Evolutionary conservation across 92 coral and sea anemone species (phyloP).

Genomic region (Diadumene lineata): DNA sequence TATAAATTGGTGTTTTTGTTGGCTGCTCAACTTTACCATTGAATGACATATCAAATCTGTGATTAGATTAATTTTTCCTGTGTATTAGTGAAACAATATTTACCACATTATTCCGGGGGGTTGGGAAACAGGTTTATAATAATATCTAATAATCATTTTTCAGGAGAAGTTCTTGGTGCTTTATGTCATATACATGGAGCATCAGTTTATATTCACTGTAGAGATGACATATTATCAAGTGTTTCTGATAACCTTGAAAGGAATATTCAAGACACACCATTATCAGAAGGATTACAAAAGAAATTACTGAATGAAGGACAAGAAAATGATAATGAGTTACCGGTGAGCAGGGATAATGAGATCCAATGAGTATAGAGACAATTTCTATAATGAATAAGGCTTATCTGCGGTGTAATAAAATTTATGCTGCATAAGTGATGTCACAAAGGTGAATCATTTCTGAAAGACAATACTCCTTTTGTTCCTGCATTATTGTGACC

Average conservation of each 20-base stretch:
- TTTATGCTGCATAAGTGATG: no score
- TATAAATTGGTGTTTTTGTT: no score
- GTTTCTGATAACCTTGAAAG: slow-evolving; percentile 89
- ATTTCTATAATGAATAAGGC: no score
- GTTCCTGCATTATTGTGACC: no score
- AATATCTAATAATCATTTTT: no score
- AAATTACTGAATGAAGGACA: slow-evolving; percentile 37
- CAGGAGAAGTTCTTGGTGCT: slow-evolving; percentile 92
- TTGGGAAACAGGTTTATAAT: no score
- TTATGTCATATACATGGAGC: slow-evolving; percentile 72
- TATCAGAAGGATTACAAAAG: slow-evolving; percentile 42
- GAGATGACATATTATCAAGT: slow-evolving; percentile 62
- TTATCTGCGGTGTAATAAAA: no score
- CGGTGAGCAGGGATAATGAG: not conserved
- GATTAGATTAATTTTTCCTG: not conserved
- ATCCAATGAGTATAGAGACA: no score
- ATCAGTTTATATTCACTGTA: slow-evolving; percentile 67
- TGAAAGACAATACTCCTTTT: no score
- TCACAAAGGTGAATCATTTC: no score
- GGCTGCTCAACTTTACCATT: not conserved
- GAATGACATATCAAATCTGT: not conserved
- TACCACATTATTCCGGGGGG: no score
- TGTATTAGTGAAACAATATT: no score
- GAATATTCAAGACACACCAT: slow-evolving; percentile 55
- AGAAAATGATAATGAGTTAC: not conserved